Evolutionary conservation across 2,888 invertebrate species (phyloP), one percentile per base, ranked within the genome.

Genomic region (Drosophila histrio): DNA sequence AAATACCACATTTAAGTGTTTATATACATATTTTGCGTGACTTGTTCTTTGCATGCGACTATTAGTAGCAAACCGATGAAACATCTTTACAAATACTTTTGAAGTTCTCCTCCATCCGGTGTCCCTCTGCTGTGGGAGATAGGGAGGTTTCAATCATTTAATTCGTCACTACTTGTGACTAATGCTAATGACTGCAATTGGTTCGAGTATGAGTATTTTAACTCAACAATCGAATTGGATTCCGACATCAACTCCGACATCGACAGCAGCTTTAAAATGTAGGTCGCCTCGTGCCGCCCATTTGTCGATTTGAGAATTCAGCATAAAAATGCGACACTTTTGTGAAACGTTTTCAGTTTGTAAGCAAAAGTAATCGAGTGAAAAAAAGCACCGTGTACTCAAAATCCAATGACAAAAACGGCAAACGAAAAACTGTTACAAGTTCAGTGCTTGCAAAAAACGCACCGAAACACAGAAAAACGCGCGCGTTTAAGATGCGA

Each of bases 241-340:
- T 57, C 28, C 34, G 11, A 46, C 9, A 8, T 15, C 21, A n/a
- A 19, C 15, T 38, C 39, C 26, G 13, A 44, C 43, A 71, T 57
- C 38, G 19, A 52, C 52, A 52, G 52, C 39, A n/a, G 22, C 21
- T 22, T 41, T 28, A 21, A 26, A 26, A 60, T 53, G 44, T 83
- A 72, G 87, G 87, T 83, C 83, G 64, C 21, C 64, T 36, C 15
- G 36, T 67, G 58, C 67, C 65, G 67, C 78, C 70, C 77, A 72
- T 72, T 81, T 77, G 52, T 43, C 61, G 58, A 87, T 72, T 68
- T 83, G 74, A 81, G 53, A 83, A 84, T 58, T 83, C 83, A 83
- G 83, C 83, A 83, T 84, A 84, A 84, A 87, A 81, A 74, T 79
- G 64, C 79, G 77, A 79, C 77, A 84, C 77, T 72, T 84, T 79